Base-by-base conservation (phyloP, 2,797 vertebrate species). In the Malurus splendens region DNA sequence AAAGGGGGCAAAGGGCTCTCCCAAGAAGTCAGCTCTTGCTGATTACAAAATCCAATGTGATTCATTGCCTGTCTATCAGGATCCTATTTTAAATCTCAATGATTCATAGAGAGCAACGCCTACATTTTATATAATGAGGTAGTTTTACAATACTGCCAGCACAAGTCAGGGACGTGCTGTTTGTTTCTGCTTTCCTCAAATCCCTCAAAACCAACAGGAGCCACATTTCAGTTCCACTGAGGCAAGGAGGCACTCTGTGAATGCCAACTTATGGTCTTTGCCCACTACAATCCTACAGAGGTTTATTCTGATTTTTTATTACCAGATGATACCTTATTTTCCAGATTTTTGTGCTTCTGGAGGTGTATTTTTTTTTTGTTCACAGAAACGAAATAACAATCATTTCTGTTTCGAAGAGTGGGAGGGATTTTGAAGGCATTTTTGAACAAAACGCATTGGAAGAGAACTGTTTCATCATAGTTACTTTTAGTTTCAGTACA, bases 1-100 rank as follows among this genome's bases (percentile, higher is more conserved):
- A 98, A 97, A 94, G 94, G 90, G 97, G 96, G 94, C 97, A 98
- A 96, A 98, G 97, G 97, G 93, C 84, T 93, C 92, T 93, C 92
- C 84, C 71, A 85, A 96, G 96, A 92, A 94, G 93, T 88, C 96
- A 97, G 95, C 96, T 94, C 96, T 68, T 96, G 96, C 94, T 94
- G 96, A 95, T 97, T 97, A 95, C 94, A 96, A 97, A 97, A 97
- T 85, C 64, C 77, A 90, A 82, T 27, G 66, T 95, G 95, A 90
- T 95, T 96, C 95, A 95, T 90, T 44, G 84, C 95, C 95, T 94
- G 65, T 91, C 93, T 95, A 94, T 93, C 84, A 94, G 87, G 68
- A 66, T 93, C 87, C 89, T 76, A 94, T 90, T 94, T 90, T 64
- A 92, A 95, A 86, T 95, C 84, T 41, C 83, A 90, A 14, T 95